Evolutionary conservation across 2,888 invertebrate genomes (phyloP).

Genomic region (Leptodirus hochenwartii): DNA sequence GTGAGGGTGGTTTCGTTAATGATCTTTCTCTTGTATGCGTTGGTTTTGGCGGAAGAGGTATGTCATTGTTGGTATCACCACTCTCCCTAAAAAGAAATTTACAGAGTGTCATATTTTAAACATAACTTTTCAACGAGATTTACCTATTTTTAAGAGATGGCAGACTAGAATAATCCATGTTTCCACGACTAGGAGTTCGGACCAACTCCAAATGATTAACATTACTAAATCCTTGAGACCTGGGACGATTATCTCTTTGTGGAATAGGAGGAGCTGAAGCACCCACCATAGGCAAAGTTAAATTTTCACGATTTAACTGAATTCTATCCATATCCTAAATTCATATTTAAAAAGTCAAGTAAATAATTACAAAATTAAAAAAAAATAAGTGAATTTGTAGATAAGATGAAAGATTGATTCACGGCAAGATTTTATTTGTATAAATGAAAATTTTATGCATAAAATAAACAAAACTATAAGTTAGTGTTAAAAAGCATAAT

Average conservation of each 20-base stretch:
- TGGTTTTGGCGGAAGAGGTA: conserved; percentile 32
- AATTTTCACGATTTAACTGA: conserved; percentile 22
- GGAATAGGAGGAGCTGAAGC: conserved; percentile 43
- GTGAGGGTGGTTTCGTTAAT: conserved; percentile 35
- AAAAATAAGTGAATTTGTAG: no score
- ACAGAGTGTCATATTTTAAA: no score
- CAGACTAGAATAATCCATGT: conserved; percentile 27
- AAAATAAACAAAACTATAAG: neutral
- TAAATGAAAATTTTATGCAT: neutral
- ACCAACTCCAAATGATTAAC: conserved; percentile 23
- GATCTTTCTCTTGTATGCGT: conserved; percentile 27
- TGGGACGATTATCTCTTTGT: conserved; percentile 35
- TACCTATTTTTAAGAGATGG: conserved; percentile 28
- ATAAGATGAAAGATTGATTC: no score
- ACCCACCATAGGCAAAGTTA: conserved; percentile 25
- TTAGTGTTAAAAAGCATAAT: neutral
- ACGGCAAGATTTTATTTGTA: neutral
- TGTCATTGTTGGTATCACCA: conserved; percentile 22
- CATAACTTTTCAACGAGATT: no score
- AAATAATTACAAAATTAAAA: conserved; percentile 6
- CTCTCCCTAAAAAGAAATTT: no score
- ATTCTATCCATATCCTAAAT: conserved; percentile 19
- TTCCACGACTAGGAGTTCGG: conserved; percentile 26
- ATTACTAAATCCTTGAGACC: conserved; percentile 36
- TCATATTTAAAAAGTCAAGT: no score